Conservation (phyloP, 2,113 vertebrate species). For the Hippocampus guttulatus region DNA sequence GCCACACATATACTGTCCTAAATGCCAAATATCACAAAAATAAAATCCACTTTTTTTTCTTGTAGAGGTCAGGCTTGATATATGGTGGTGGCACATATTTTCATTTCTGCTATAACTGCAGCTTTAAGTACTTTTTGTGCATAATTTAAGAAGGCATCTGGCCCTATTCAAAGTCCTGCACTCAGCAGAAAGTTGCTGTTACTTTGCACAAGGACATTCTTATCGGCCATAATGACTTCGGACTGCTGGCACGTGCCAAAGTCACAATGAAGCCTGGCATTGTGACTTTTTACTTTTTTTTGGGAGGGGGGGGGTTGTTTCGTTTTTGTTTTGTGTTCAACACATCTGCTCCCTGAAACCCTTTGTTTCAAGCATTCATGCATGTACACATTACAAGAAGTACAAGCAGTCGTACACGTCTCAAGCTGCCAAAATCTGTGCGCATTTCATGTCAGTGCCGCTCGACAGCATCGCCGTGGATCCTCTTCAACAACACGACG, state of each 20-base stretch:
- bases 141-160: not conserved
- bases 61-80: not conserved
- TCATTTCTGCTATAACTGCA: constrained; percentile 1
- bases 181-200: constrained; percentile 5
- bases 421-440: constrained; percentile 1
- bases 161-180: not conserved
- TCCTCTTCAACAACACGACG: constrained; percentile 18
- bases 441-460: constrained; percentile 3
- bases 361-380: constrained; percentile 5
- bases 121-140: constrained; percentile 1
- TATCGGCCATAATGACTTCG: constrained; percentile 6
- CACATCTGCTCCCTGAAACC: constrained; percentile 1
- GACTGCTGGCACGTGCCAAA: constrained; percentile 4
- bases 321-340: not conserved
- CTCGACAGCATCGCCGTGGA: constrained; percentile 18
- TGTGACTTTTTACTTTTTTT: not conserved
- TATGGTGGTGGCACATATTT: not conserved
- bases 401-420: not conserved
- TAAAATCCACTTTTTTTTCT: too few species aligned
- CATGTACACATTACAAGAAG: not conserved
- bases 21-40: not conserved
- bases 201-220: constrained; percentile 15
- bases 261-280: constrained; percentile 5
- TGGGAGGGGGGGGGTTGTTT: not conserved
- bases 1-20: too few species aligned